Conservation (phyloP, 2,888 invertebrate genomes). For the Drosophila atroscutellata region DNA sequence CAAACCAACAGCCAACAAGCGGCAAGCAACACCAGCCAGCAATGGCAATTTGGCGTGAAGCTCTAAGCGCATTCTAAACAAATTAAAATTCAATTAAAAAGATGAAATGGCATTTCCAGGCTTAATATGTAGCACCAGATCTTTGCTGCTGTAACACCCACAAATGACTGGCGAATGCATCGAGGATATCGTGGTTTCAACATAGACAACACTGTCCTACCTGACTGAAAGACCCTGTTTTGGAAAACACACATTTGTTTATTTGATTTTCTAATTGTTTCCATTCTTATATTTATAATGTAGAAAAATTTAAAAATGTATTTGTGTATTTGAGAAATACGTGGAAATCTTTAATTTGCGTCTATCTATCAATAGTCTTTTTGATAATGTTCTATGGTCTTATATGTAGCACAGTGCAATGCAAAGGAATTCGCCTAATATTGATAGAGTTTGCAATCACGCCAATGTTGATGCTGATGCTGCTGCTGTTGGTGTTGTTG, state of each 20-base stretch:
- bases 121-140: constrained; percentile 52
- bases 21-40: constrained; percentile 12
- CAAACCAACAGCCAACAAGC: constrained; percentile 21
- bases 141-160: constrained; percentile 15
- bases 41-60: constrained; percentile 53
- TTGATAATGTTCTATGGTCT: background rate
- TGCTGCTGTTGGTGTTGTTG: constrained; percentile 14
- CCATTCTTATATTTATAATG: background rate
- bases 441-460: constrained; percentile 14
- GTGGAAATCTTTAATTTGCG: background rate
- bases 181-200: constrained; percentile 11
- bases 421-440: constrained; percentile 25
- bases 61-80: constrained; percentile 82
- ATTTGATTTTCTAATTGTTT: background rate
- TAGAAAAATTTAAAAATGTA: background rate
- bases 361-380: background rate
- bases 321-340: background rate
- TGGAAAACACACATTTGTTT: background rate
- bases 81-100: constrained; percentile 84
- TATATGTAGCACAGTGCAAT: constrained; percentile 39
- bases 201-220: constrained; percentile 23
- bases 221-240: background rate
- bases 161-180: constrained; percentile 14
- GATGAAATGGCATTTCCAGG: constrained; percentile 82
- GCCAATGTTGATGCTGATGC: constrained; percentile 17